A percentile compares a stretch with the other conserved stretches of the same genome.
phyloP scores from a whole-genome alignment of 2,888 invertebrate species.

The Lobophora halterata region DNA sequence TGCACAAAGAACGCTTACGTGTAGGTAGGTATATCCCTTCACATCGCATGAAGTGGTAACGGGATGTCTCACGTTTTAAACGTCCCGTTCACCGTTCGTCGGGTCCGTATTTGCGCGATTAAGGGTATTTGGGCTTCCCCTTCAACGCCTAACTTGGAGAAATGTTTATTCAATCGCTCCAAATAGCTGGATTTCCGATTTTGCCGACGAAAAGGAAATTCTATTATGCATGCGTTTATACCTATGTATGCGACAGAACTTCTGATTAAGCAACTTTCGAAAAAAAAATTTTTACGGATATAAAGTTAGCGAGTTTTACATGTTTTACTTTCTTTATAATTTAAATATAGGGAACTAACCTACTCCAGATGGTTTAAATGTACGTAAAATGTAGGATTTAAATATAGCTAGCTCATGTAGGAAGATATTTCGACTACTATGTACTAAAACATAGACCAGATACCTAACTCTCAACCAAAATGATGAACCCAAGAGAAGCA shows the following conservation, averaged over 20 bases:
- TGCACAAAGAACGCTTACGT: slow-evolving; percentile 65
- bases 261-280: slow-evolving; percentile 9
- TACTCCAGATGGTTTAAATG: too few relatives aligned
- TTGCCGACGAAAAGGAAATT: slow-evolving; percentile 21
- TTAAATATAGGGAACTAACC: too few relatives aligned
- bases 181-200: slow-evolving; percentile 35
- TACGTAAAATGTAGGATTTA: too few relatives aligned
- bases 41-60: slow-evolving; percentile 52
- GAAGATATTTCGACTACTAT: too few relatives aligned
- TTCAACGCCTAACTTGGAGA: slow-evolving; percentile 47
- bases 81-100: slow-evolving; percentile 39
- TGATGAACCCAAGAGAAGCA: slow-evolving; percentile 26
- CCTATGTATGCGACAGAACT: slow-evolving; percentile 7
- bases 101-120: slow-evolving; percentile 62
- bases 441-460: too few relatives aligned
- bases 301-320: too few relatives aligned
- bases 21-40: slow-evolving; percentile 64
- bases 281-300: slow-evolving; percentile 10
- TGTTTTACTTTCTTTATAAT: too few relatives aligned
- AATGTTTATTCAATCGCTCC: slow-evolving; percentile 49
- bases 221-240: slow-evolving; percentile 24
- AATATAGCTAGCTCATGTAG: too few relatives aligned
- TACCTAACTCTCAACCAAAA: too few relatives aligned
- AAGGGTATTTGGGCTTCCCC: slow-evolving; percentile 55
- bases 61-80: slow-evolving; percentile 50